Conservation (phyloP, 1,140 invertebrate genomes). For the Drosophila rhopaloa region DNA sequence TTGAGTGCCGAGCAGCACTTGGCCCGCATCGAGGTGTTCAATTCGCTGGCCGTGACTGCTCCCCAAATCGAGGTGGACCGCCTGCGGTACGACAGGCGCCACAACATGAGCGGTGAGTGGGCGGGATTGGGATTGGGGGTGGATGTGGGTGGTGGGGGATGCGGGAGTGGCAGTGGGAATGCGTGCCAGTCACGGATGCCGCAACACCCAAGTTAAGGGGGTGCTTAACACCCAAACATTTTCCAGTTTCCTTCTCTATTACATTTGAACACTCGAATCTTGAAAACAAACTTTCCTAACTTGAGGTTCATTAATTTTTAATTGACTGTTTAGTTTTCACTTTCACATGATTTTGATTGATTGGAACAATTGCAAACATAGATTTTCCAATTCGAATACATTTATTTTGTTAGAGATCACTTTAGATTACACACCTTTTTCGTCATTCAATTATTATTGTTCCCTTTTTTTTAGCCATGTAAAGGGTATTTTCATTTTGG, state of each 20-base stretch:
- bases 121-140: conserved; percentile 3
- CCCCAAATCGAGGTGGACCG: conserved; percentile 89
- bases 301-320: not conserved
- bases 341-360: too few relatives aligned
- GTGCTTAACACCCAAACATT: not conserved
- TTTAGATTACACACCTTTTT: too few relatives aligned
- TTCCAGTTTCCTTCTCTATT: conserved; percentile 3
- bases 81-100: conserved; percentile 75
- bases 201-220: not conserved
- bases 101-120: conserved; percentile 78
- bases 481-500: too few relatives aligned
- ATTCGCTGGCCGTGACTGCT: conserved; percentile 91
- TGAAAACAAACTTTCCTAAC: not conserved
- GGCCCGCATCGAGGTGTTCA: conserved; percentile 90
- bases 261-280: not conserved
- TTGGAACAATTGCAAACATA: too few relatives aligned
- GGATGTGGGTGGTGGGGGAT: not conserved
- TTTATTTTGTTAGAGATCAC: too few relatives aligned
- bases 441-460: too few relatives aligned
- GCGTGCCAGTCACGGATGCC: conserved; percentile 21
- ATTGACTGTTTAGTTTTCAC: not conserved
- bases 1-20: conserved; percentile 83
- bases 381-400: too few relatives aligned
- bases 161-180: not conserved
- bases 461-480: too few relatives aligned